Conservation (phyloP, 2,888 invertebrate genomes). For the Acanthacorydalis orientalis region DNA sequence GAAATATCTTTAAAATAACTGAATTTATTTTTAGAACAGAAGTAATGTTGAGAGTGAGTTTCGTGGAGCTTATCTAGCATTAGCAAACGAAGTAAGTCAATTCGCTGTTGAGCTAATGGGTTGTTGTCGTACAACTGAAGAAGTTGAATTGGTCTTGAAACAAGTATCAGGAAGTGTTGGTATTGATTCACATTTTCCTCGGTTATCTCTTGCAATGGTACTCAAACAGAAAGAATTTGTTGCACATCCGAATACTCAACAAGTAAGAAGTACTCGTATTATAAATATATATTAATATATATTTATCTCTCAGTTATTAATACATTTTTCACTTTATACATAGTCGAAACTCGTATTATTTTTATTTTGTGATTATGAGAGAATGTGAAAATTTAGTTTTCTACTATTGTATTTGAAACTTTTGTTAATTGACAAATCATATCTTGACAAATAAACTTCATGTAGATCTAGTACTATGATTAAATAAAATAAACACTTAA, state of each 20-base stretch:
- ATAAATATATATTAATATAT: not conserved
- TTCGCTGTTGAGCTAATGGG: constrained; percentile 42
- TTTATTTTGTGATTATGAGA: too few species aligned
- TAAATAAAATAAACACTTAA: too few species aligned
- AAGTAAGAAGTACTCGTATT: constrained; percentile 21
- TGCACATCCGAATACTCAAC: constrained; percentile 59
- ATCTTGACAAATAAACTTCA: too few species aligned
- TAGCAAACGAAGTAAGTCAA: constrained; percentile 34
- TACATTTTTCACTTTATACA: too few species aligned
- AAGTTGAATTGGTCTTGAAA: constrained; percentile 44
- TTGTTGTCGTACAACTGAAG: constrained; percentile 50
- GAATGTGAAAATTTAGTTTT: too few species aligned
- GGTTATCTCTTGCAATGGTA: constrained; percentile 50
- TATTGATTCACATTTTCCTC: constrained; percentile 34
- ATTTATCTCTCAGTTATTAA: not conserved
- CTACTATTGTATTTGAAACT: too few species aligned
- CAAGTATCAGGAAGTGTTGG: constrained; percentile 32
- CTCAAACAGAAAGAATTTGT: constrained; percentile 57
- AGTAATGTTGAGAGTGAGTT: constrained; percentile 39
- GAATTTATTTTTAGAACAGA: not conserved
- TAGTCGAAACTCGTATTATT: too few species aligned
- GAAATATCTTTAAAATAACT: not conserved
- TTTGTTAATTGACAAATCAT: too few species aligned
- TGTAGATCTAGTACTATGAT: too few species aligned
- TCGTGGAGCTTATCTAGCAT: constrained; percentile 38